Base-by-base conservation (phyloP, 1,140 invertebrate species). In the Mactra quadrangularis region DNA sequence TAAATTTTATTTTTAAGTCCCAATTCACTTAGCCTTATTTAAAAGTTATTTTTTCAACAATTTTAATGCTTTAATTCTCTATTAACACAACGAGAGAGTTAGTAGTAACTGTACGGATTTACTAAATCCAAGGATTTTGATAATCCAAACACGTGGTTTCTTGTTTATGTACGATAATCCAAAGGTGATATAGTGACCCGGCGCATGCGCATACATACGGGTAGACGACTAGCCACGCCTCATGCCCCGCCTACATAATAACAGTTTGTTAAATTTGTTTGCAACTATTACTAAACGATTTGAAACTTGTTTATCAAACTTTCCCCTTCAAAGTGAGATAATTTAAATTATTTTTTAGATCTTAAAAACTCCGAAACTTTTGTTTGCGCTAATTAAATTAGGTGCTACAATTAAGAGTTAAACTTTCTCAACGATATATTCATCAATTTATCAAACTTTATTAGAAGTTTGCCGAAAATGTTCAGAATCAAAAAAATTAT, bases 81-180 rank as follows among this genome's bases (percentile, higher is more conserved):
- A 68, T n/a, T n/a, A 68, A 9, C 45, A 25, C 45, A 68, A 25
- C 41, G 31, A 47, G 29, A 50, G 38, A 68, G 47, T 68, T 68
- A 50, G 52, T 27, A 60, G 50, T 59, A 55, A 60, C 57, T 31
- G 38, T 75, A 60, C 31, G 35, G 55, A 60, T 75, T 41, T 41
- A 45, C 72, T 75, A 75, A 75, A 75, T 75, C 72, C 72, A 19
- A 55, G 41, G 64, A 71, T 70, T 68, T 81, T 71, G 64, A 41
- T 81, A 81, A 81, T 81, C 77, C 55, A 38, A 68, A 71, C 77
- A 81, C 77, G 77, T 81, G 77, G 64, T 81, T 62, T 50, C 35
- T 11, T 81, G 77, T 81, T 81, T 81, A 81, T 64, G 68, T 81
- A 81, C 64, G 77, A 57, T 81, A 81, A 81, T 81, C 77, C 55